Evolutionary conservation across 1,140 invertebrate species (phyloP).

Genomic region (Lucilia cuprina): DNA sequence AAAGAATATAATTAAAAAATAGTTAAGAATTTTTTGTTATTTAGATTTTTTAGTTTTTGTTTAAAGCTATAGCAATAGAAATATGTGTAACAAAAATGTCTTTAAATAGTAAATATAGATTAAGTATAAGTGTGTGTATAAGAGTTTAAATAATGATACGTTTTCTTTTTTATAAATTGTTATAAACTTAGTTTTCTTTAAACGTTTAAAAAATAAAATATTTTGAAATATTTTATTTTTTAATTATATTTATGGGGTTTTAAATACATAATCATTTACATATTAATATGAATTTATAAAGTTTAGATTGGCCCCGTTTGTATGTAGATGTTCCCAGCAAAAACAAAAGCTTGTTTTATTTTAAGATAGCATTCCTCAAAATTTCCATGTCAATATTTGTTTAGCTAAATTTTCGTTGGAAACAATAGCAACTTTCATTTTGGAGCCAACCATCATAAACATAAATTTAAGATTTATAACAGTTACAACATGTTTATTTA

Average conservation of each 20-base stretch:
- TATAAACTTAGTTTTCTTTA: neutral
- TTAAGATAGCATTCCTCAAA: too few species aligned
- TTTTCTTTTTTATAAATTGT: neutral
- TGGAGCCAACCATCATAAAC: neutral
- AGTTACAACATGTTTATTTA: neutral
- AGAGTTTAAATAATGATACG: neutral
- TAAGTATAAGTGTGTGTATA: neutral
- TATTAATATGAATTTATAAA: neutral
- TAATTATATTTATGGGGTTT: neutral
- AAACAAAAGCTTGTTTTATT: too few species aligned
- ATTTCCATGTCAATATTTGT: too few species aligned
- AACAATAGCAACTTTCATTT: too few species aligned
- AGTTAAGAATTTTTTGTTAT: neutral
- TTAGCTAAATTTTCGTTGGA: too few species aligned
- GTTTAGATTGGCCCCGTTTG: too few species aligned
- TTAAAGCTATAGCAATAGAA: neutral
- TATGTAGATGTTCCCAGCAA: too few species aligned
- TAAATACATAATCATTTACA: constrained; percentile 3
- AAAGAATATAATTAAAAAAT: neutral
- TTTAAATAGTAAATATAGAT: neutral
- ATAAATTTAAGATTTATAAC: neutral
- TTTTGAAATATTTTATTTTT: neutral
- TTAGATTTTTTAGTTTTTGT: neutral
- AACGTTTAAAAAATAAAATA: neutral
- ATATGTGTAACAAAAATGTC: neutral